phyloP scores from a whole-genome alignment of 2,888 invertebrate genomes.

The Agrotis exclamationis region DNA sequence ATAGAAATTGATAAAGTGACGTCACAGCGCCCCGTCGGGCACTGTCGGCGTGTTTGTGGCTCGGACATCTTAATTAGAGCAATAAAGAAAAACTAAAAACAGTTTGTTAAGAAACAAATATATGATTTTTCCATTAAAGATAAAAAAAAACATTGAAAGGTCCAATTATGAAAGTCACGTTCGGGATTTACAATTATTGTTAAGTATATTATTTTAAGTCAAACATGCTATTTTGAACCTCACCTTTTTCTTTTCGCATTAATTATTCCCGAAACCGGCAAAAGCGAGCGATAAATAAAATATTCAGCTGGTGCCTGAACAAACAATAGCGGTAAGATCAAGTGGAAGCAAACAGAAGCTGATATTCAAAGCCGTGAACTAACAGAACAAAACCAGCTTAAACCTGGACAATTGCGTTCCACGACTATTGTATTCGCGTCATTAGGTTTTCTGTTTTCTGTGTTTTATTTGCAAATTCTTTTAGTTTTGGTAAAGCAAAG shows the following conservation, averaged over 20 bases:
- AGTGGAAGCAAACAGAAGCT: constrained; percentile 17
- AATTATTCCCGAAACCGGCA: not conserved
- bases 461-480: constrained; percentile 17
- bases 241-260: not conserved
- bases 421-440: not conserved
- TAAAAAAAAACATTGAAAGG: too few relatives aligned
- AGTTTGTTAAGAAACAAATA: too few relatives aligned
- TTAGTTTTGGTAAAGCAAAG: not conserved
- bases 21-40: too few relatives aligned
- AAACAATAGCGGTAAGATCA: constrained; percentile 30
- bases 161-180: not conserved
- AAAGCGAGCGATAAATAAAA: constrained; percentile 11
- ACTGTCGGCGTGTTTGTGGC: too few relatives aligned
- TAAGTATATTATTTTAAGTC: not conserved
- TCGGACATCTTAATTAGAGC: too few relatives aligned
- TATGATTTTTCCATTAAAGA: too few relatives aligned
- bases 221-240: too few relatives aligned
- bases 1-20: too few relatives aligned
- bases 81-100: too few relatives aligned
- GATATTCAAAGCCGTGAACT: constrained; percentile 21
- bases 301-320: constrained; percentile 15
- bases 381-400: constrained; percentile 30
- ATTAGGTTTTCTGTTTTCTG: not conserved
- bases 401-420: constrained; percentile 33
- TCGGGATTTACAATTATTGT: not conserved